A percentile compares a stretch with the other conserved stretches of the same genome.
Evolutionary conservation across 2,888 invertebrate genomes (phyloP).

Genomic region (Encarsia formosa): DNA sequence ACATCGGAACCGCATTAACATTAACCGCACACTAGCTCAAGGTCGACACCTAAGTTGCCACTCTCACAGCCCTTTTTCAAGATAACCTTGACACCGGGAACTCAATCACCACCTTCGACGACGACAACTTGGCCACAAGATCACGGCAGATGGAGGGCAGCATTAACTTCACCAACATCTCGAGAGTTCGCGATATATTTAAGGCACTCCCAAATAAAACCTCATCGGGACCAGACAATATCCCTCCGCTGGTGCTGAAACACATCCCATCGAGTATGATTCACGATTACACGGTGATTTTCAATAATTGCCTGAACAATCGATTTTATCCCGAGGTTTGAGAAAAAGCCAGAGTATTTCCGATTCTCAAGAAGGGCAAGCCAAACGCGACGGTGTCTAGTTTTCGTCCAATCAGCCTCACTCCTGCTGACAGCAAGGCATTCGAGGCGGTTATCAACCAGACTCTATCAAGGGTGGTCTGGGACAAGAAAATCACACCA

Average conservation of each 20-base stretch:
- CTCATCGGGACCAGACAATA: neutral
- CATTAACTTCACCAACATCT: too few species aligned
- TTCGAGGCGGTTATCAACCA: conserved; percentile 19
- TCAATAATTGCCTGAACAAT: conserved; percentile 33
- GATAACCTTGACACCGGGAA: too few species aligned
- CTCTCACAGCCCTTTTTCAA: too few species aligned
- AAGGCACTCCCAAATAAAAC: neutral
- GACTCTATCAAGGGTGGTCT: too few species aligned
- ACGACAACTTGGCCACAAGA: too few species aligned
- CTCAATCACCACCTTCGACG: too few species aligned
- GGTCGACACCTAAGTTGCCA: too few species aligned
- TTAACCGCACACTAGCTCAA: too few species aligned
- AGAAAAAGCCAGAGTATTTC: conserved; percentile 32
- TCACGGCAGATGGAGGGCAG: too few species aligned
- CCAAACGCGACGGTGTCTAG: conserved; percentile 10
- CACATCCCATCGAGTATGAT: conserved; percentile 3
- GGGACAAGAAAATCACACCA: too few species aligned
- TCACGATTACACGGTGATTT: conserved; percentile 8
- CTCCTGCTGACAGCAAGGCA: conserved; percentile 31
- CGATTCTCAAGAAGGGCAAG: conserved; percentile 25
- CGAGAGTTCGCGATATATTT: too few species aligned
- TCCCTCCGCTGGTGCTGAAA: conserved; percentile 8
- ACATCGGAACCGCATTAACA: too few species aligned
- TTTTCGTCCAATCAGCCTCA: conserved; percentile 32
- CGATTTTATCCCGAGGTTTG: conserved; percentile 32